phyloP scores from a whole-genome alignment of 2,797 vertebrate species.

The Coccyzus lansbergi region DNA sequence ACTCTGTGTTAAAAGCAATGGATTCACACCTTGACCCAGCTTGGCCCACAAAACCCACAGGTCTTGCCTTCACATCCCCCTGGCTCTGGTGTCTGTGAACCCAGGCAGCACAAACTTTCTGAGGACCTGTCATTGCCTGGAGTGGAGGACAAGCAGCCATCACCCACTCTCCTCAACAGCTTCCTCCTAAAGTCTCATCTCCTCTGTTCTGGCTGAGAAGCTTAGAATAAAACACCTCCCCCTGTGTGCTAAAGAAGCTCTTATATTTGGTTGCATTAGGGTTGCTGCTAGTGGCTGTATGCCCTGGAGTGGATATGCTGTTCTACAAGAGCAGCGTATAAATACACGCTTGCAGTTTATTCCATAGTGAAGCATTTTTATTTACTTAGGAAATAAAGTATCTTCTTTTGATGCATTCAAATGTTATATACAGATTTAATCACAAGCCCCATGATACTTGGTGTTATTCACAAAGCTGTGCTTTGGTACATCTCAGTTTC shows the following conservation, averaged over 20 bases:
- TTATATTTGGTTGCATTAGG: accelerated
- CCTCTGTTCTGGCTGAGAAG: neutral
- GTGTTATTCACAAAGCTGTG: neutral
- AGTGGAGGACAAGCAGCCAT: neutral
- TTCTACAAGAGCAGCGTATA: neutral
- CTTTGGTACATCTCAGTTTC: neutral
- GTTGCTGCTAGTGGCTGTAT: neutral
- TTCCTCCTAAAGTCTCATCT: neutral
- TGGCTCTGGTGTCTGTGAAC: accelerated
- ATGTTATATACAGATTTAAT: constrained; percentile 64
- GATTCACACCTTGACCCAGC: neutral
- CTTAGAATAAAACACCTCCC: neutral
- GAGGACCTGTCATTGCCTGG: accelerated
- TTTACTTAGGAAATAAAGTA: constrained; percentile 51
- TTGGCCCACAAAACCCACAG: accelerated
- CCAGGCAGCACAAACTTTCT: accelerated
- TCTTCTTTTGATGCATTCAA: constrained; percentile 33
- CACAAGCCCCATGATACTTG: neutral
- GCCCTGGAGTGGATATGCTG: neutral
- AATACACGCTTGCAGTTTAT: neutral
- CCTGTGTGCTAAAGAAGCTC: neutral
- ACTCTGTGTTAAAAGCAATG: neutral
- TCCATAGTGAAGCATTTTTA: neutral
- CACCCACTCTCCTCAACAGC: neutral
- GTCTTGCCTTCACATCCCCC: neutral